phyloP scores from a whole-genome alignment of 2,797 vertebrate species.

The Sciaenops ocellatus region DNA sequence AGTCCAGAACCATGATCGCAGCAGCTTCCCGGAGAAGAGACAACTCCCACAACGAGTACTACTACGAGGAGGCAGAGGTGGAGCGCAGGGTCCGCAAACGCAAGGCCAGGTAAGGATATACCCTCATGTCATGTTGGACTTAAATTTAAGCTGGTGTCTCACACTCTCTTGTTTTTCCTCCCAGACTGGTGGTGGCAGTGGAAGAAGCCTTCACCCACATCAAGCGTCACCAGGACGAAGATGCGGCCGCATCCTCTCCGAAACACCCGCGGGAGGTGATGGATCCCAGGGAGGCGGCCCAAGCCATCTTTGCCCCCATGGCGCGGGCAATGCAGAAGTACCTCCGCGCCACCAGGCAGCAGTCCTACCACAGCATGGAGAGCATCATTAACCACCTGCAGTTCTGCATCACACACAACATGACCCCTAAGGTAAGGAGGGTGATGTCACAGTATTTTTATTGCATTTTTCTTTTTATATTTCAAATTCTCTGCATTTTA shows the following conservation, averaged over 20 bases:
- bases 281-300: constrained; percentile 93
- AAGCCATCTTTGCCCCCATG: constrained; percentile 95
- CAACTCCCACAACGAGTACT: constrained; percentile 94
- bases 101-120: constrained; percentile 87
- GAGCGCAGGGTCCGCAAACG: constrained; percentile 93
- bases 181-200: constrained; percentile 92
- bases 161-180: background rate
- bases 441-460: too few species aligned
- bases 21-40: constrained; percentile 90
- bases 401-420: constrained; percentile 94
- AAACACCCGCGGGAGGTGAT: constrained; percentile 91
- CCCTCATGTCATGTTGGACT: background rate
- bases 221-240: constrained; percentile 90
- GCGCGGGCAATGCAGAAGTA: constrained; percentile 96
- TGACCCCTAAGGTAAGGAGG: constrained; percentile 90
- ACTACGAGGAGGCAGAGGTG: constrained; percentile 96
- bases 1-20: constrained; percentile 92
- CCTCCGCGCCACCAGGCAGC: constrained; percentile 92
- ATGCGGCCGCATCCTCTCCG: constrained; percentile 66
- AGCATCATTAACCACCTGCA: constrained; percentile 93
- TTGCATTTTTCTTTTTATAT: background rate
- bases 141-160: background rate
- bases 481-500: background rate
- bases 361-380: constrained; percentile 95
- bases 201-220: constrained; percentile 96